These are phyloP conservation scores for Echinops telfairi DNA, from an alignment of 2,113 vertebrate species.

Conservation along the genomic window DNA sequence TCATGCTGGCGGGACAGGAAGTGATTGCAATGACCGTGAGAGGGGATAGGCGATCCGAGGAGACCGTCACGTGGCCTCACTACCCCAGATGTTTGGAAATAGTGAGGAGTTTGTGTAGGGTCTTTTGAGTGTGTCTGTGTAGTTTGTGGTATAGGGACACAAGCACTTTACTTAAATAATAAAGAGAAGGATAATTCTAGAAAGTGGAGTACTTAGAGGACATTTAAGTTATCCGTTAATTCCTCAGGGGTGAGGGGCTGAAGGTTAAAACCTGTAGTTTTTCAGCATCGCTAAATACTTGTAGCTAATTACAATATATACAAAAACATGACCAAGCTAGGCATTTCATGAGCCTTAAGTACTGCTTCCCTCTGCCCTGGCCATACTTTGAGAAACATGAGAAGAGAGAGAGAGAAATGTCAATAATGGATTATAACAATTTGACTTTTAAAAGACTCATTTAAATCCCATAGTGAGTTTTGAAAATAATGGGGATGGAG, in stretches of 20 bases:
- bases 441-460: constrained; percentile 7
- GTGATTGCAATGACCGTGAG: background rate
- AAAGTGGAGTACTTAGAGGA: background rate
- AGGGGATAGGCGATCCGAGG: background rate
- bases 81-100: background rate
- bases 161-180: constrained; percentile 42
- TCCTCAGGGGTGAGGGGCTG: background rate
- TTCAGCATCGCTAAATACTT: background rate
- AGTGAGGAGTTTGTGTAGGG: background rate
- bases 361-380: background rate
- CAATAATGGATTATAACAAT: background rate
- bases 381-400: constrained; percentile 16
- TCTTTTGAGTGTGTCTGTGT: background rate
- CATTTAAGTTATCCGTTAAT: background rate
- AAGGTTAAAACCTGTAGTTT: background rate
- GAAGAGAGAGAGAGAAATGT: background rate
- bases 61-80: background rate
- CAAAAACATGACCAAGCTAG: constrained; percentile 4
- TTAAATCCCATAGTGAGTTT: background rate
- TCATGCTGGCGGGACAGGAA: background rate
- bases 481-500: background rate
- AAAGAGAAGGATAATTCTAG: constrained; percentile 13
- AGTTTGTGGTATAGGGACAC: background rate
- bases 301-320: constrained; percentile 10
- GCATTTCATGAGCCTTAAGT: background rate